Percentiles rank a stretch among this genome's conserved stretches.
These are phyloP conservation scores for Drosophila bifasciata DNA, from an alignment of 1,140 invertebrate genomes.

Conservation along the genomic window DNA sequence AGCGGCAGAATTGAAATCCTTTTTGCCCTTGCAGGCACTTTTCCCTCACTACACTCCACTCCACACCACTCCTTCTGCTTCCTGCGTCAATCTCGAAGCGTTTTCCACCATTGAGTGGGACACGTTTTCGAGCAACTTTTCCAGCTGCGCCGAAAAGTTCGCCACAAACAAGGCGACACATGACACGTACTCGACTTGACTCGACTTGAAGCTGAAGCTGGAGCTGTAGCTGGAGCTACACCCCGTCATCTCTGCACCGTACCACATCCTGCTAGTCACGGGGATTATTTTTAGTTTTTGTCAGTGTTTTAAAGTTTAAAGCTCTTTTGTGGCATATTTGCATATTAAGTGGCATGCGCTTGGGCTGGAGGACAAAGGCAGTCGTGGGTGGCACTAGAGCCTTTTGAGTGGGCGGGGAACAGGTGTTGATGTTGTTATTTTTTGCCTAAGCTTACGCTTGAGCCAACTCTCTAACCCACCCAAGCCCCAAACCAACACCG, in stretches of 20 bases:
- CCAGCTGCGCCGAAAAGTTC: constrained; percentile 70
- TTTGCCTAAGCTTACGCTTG: constrained; percentile 65
- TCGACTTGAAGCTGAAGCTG: constrained; percentile 32
- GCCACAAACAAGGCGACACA: constrained; percentile 76
- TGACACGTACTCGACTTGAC: constrained; percentile 72
- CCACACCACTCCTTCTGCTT: constrained; percentile 31
- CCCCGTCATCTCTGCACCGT: too few relatives aligned
- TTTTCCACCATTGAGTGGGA: constrained; percentile 67
- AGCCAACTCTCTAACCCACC: constrained; percentile 32
- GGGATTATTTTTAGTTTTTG: constrained; percentile 58
- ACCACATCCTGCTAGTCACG: not conserved
- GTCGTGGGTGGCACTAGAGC: constrained; percentile 15
- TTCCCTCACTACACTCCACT: not conserved
- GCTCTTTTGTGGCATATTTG: constrained; percentile 78
- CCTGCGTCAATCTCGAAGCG: constrained; percentile 66
- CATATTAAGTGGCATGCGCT: constrained; percentile 80
- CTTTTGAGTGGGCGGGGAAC: not conserved
- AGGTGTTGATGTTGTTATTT: constrained; percentile 69
- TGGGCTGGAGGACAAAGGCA: constrained; percentile 32
- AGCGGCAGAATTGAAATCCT: constrained; percentile 70
- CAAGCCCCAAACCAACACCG: constrained; percentile 1
- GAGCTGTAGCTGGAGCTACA: too few relatives aligned
- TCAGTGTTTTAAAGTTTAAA: constrained; percentile 79
- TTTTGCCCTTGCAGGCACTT: constrained; percentile 48
- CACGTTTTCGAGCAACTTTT: constrained; percentile 70